Evolutionary conservation across 2,888 invertebrate species (phyloP), one percentile per base, ranked within the genome.

Genomic region (Lasioglossum oenotherae): DNA sequence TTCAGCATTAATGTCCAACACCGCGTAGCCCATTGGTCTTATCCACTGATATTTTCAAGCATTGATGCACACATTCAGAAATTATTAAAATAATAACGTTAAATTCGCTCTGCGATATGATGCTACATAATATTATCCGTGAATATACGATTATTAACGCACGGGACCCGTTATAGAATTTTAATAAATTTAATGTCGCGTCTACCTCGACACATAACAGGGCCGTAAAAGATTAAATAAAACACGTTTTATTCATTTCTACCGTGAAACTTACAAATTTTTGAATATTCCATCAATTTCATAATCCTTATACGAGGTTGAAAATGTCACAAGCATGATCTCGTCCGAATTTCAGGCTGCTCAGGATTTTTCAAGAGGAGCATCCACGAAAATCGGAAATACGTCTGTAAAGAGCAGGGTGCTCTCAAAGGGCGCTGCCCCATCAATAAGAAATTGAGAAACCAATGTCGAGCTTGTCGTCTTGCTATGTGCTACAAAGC

Each of bases 281-380:
- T 67, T 35, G 0, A 8, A 27, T 19, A 35, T 67, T 23, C 19
- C 35, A 19, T 19, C 10, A 19, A 19, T n/a, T 71, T 41, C 5
- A 12, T 71, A n/a, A 41, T n/a, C 6, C 31, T 12, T 16, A 49
- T 19, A 14, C 23, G 41, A 31, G 14, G 16, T 31, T 19, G 16
- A 31, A 31, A 16, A 64, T 64, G 16, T 64, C 16, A 16, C 35
- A 35, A 69, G 38, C 10, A 38, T 23, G 23, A 57, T 71, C 35
- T 78, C 35, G 23, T 73, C 2, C 74, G 71, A 79, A 72, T 44
- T 53, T 41, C 95, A 98, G 98, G 99, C 86, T 99, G 99, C 95
- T 99, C 98, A 27, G 99, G 99, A 69, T 99, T 99, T 96, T 99
- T 99, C 96, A 99, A 99, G 96, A 96, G 99, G 89, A 99, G 99